phyloP scores from a whole-genome alignment of 2,888 invertebrate species.

The Drosophila incognita region DNA sequence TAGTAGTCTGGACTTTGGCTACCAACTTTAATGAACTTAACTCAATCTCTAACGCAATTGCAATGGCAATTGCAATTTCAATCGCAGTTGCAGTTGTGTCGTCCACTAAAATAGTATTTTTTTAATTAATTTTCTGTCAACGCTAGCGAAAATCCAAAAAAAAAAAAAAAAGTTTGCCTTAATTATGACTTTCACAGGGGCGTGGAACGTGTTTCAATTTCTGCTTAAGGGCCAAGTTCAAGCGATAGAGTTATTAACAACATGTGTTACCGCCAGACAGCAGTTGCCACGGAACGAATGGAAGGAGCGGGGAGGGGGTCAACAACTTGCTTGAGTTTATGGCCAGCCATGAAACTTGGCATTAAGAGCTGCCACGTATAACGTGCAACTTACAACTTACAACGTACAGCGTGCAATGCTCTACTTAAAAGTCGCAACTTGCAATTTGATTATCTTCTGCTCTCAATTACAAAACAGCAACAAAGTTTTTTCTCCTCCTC shows the following conservation, averaged over 20 bases:
- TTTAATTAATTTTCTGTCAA: conserved; percentile 80
- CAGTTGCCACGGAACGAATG: neutral
- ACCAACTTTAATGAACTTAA: conserved; percentile 56
- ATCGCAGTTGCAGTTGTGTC: conserved; percentile 9
- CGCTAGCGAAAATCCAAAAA: conserved; percentile 64
- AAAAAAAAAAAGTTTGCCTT: conserved; percentile 39
- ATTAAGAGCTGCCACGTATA: conserved; percentile 23
- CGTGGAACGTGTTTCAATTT: conserved; percentile 65
- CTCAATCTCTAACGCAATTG: conserved; percentile 32
- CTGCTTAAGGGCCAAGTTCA: conserved; percentile 15
- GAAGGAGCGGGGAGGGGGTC: neutral
- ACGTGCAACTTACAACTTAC: conserved; percentile 33
- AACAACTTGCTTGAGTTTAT: conserved; percentile 51
- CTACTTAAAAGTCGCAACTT: conserved; percentile 35
- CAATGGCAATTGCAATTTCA: conserved; percentile 26
- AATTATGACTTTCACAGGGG: conserved; percentile 50
- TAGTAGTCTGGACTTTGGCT: neutral
- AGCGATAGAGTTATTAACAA: conserved; percentile 68
- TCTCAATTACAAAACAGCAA: conserved; percentile 49
- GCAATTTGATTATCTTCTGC: conserved; percentile 58
- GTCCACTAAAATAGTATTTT: conserved; percentile 28
- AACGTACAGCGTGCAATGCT: conserved; percentile 26
- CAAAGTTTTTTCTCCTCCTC: conserved; percentile 32
- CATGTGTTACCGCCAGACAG: conserved; percentile 57
- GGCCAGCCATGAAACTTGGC: conserved; percentile 22